phyloP scores from a whole-genome alignment of 2,113 vertebrate species.

The Harpagus bidentatus region DNA sequence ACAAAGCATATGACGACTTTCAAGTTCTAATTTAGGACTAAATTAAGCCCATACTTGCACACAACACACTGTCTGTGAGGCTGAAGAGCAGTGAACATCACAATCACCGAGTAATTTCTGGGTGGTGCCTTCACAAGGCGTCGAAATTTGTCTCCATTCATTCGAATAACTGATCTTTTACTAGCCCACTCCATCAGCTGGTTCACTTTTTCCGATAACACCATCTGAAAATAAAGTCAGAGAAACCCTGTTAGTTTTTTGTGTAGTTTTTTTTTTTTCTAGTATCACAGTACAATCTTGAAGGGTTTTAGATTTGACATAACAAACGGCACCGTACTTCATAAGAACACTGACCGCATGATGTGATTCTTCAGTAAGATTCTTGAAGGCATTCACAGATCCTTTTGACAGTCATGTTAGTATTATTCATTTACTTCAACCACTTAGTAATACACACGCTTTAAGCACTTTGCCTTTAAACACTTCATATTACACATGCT shows the following conservation, averaged over 20 bases:
- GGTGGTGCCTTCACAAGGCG: slow-evolving; percentile 92
- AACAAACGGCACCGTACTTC: neutral
- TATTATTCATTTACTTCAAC: neutral
- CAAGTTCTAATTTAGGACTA: neutral
- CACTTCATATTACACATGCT: neutral
- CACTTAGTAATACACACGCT: neutral
- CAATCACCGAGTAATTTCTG: slow-evolving; percentile 92
- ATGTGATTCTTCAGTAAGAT: neutral
- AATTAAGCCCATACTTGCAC: slow-evolving; percentile 85
- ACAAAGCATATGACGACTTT: neutral
- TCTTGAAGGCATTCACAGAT: neutral
- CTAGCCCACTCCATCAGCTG: slow-evolving; percentile 96
- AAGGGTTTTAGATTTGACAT: neutral
- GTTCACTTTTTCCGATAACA: slow-evolving; percentile 92
- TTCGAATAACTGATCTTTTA: slow-evolving; percentile 89
- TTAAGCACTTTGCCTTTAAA: neutral
- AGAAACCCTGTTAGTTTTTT: neutral
- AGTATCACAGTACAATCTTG: neutral
- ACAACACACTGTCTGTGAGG: slow-evolving; percentile 93
- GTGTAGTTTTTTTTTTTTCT: accelerated
- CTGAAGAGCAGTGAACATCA: slow-evolving; percentile 98
- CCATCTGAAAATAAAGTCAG: slow-evolving; percentile 74
- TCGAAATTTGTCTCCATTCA: slow-evolving; percentile 98
- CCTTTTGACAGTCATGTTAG: accelerated
- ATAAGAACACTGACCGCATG: accelerated